Conservation (phyloP, 2,113 vertebrate species). For the Nibea albiflora region DNA sequence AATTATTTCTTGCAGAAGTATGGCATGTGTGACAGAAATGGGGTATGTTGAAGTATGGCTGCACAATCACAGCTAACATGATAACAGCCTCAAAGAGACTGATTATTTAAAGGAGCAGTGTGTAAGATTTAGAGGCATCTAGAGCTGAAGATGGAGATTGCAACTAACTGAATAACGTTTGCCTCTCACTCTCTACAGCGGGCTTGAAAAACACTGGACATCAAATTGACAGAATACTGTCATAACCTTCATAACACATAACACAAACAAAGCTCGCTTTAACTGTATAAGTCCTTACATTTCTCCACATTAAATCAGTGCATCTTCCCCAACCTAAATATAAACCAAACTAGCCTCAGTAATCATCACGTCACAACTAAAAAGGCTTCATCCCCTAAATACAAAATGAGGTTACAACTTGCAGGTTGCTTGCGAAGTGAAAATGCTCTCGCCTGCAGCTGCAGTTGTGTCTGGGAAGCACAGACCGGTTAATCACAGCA, state of each 20-base stretch:
- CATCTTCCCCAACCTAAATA: background rate
- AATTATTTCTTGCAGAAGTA: background rate
- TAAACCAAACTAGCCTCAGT: background rate
- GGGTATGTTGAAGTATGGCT: background rate
- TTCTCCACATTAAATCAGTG: background rate
- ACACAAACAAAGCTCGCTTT: background rate
- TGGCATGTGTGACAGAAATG: background rate
- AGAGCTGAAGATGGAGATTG: no score
- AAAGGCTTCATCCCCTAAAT: slow-evolving; percentile 21
- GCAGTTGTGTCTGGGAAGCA: slow-evolving; percentile 41
- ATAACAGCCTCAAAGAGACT: background rate
- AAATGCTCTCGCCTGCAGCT: slow-evolving; percentile 30
- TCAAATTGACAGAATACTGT: background rate
- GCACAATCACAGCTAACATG: background rate
- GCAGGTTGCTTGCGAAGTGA: slow-evolving; percentile 33
- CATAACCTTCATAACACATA: background rate
- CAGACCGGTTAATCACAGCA: slow-evolving; percentile 49
- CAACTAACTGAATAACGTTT: no score
- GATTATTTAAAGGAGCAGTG: no score
- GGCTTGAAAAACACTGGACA: no score
- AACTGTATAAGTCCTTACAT: background rate
- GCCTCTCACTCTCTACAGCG: no score
- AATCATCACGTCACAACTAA: slow-evolving; percentile 24
- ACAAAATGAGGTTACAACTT: slow-evolving; percentile 32
- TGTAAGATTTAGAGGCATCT: no score